These are phyloP conservation scores for Cancer borealis DNA, from an alignment of 2,888 invertebrate species.

Conservation along the genomic window DNA sequence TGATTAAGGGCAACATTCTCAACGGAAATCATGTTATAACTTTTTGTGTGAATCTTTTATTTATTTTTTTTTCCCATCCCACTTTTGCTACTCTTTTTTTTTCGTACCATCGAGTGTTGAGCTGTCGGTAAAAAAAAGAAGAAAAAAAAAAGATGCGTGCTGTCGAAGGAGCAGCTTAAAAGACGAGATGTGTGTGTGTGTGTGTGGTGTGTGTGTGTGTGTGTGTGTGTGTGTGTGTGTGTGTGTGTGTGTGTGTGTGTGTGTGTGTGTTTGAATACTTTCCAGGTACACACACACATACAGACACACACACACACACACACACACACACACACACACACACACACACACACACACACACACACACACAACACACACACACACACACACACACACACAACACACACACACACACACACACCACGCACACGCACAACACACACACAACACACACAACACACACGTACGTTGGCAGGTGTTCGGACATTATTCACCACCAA, in stretches of 20 bases:
- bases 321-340: conserved; percentile 26
- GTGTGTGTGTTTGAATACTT: neutral
- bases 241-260: conserved; percentile 20
- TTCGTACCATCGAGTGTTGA: too few relatives aligned
- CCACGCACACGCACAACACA: too few relatives aligned
- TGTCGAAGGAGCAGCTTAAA: too few relatives aligned
- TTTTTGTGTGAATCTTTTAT: too few relatives aligned
- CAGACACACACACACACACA: neutral
- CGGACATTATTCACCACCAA: neutral
- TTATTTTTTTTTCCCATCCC: too few relatives aligned
- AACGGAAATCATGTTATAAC: too few relatives aligned
- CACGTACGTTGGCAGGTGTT: neutral
- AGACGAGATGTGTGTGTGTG: neutral
- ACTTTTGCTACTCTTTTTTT: too few relatives aligned
- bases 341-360: conserved; percentile 35
- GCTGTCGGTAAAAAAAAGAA: too few relatives aligned
- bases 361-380: too few relatives aligned
- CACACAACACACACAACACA: conserved; percentile 2
- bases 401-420: conserved; percentile 16
- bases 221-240: conserved; percentile 17
- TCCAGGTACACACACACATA: neutral
- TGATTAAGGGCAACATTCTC: too few relatives aligned
- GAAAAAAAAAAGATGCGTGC: too few relatives aligned
- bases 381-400: too few relatives aligned
- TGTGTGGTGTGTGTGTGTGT: conserved; percentile 20